phyloP scores from a whole-genome alignment of 2,113 vertebrate genomes.

The Campylomormyrus tamandua region DNA sequence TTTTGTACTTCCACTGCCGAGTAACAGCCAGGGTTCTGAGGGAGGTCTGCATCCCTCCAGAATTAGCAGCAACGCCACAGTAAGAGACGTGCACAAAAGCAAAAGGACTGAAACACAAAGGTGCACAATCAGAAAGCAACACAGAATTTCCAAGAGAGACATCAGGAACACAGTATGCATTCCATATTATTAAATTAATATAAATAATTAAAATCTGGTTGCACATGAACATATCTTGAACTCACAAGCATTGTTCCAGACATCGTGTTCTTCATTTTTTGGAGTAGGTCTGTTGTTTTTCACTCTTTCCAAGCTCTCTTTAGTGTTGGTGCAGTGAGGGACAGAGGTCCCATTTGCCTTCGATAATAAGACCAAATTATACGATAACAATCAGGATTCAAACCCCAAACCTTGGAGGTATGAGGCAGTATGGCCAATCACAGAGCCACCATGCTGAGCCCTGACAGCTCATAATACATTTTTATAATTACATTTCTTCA shows the following conservation, averaged over 20 bases:
- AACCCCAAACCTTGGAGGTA: not conserved
- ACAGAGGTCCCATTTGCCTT: not conserved
- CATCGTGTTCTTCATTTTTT: not conserved
- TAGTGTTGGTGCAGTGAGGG: not conserved
- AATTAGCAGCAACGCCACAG: slow-evolving; percentile 2
- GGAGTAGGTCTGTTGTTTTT: not conserved
- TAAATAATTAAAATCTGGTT: not conserved
- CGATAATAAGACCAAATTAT: not conserved
- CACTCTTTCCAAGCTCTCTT: not conserved
- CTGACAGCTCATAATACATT: not conserved
- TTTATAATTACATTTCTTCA: not conserved
- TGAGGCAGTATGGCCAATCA: not conserved
- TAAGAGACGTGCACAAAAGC: slow-evolving; percentile 23
- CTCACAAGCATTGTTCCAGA: slow-evolving; percentile 22
- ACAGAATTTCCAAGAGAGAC: not conserved
- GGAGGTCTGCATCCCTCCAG: slow-evolving; percentile 27
- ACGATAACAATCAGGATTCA: not conserved
- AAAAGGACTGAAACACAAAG: slow-evolving; percentile 26
- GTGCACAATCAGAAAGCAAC: slow-evolving; percentile 6
- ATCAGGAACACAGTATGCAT: not conserved
- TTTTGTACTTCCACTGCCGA: not conserved
- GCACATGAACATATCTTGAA: not conserved
- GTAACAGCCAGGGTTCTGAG: slow-evolving; percentile 24
- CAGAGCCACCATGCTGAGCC: not conserved
- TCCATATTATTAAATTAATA: not conserved